Evolutionary conservation across 2,113 vertebrate species (phyloP), one percentile per base, ranked within the genome.

Genomic region (Rissa tridactyla): DNA sequence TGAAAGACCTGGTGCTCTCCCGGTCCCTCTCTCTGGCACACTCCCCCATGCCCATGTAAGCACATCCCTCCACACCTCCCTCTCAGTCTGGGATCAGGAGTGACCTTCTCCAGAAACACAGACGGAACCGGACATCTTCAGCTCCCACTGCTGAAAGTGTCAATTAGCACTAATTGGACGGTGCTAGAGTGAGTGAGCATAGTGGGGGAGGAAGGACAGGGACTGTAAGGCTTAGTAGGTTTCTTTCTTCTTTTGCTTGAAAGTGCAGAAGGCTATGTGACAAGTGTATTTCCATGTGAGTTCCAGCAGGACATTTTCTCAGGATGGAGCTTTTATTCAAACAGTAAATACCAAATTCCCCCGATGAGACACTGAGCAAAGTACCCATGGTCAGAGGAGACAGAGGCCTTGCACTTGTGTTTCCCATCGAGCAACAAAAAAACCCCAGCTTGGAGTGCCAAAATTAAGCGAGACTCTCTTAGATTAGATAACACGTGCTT

Each of bases 11-110:
- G 12, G 34, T 79, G 55, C 10, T 76, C 25, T 64, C 47, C 66
- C 0, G 0, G 15, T 75, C 25, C n/a, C 38, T 32, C 42, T 44
- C 29, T 46, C 66, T 3, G 0, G 16, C 40, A 11, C 23, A 11
- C 1, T 34, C 25, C 83, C 27, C 32, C 2, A 0, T 42, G 52
- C 20, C 64, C 2, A 3, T 17, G 36, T 51, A 7, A 34, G 13
- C 16, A 0, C 51, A 25, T 40, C 32, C 27, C 73, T 54, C 54
- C 73, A 46, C 69, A 72, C 58, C 14, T 57, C 65, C 71, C 65
- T 47, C 79, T 49, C 80, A 49, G 46, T 87, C 93, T 34, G 51
- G 70, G 12, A 79, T 51, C 77, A 19, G 46, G 6, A 79, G 22
- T 40, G 79, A 82, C 88, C 86, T 71, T 94, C 92, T 70, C 64